These are phyloP conservation scores for Thaumetopoea pityocampa DNA, from an alignment of 1,140 invertebrate genomes.

Conservation along the genomic window DNA sequence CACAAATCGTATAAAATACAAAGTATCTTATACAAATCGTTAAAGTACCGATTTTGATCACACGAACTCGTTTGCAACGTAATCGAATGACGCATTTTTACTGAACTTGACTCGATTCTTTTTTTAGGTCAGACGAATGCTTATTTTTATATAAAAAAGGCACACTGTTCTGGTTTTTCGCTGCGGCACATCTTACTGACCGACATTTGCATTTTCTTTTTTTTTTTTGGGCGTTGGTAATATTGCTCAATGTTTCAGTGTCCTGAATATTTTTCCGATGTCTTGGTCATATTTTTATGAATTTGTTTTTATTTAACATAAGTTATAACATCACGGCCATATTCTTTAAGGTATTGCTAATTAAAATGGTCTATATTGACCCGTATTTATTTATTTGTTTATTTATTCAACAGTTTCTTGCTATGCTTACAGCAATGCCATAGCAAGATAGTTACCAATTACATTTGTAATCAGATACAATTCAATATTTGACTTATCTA, in stretches of 20 bases:
- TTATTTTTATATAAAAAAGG: slow-evolving; percentile 16
- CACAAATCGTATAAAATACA: slow-evolving; percentile 3
- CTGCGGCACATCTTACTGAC: background rate
- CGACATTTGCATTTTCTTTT: too few species aligned
- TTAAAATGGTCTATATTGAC: too few species aligned
- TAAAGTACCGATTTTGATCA: background rate
- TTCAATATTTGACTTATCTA: too few species aligned
- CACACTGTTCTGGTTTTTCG: background rate
- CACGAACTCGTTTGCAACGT: background rate
- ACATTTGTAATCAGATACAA: too few species aligned
- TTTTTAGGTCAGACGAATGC: slow-evolving; percentile 24
- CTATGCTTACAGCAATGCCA: too few species aligned
- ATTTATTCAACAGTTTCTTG: too few species aligned
- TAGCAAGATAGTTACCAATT: too few species aligned
- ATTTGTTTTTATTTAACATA: background rate
- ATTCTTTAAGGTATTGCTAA: too few species aligned
- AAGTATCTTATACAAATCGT: background rate
- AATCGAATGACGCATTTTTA: slow-evolving; percentile 27
- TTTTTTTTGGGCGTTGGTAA: too few species aligned
- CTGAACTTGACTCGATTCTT: slow-evolving; percentile 49
- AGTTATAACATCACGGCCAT: too few species aligned
- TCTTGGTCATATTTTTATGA: slow-evolving; percentile 5
- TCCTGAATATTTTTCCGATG: slow-evolving; percentile 5
- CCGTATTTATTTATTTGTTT: too few species aligned
- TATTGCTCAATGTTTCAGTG: slow-evolving; percentile 6